Evolutionary conservation across 2,888 invertebrate species (phyloP), one percentile per base, ranked within the genome.

Genomic region (Zaprionus lineosus): DNA sequence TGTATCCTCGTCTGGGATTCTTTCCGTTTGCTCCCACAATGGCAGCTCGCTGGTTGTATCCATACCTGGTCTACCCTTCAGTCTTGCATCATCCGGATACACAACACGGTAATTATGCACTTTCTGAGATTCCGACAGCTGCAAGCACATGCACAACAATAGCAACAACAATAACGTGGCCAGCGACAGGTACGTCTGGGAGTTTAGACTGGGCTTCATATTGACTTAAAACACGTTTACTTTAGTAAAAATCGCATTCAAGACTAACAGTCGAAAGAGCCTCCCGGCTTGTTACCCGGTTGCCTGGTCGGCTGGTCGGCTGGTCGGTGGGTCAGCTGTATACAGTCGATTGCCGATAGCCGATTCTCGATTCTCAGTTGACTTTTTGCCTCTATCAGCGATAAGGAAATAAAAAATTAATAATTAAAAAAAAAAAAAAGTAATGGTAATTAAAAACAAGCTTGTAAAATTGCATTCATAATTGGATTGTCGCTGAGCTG

Each of bases 211-310:
- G n/a, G n/a, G n/a, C n/a, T n/a, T n/a, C n/a, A 26, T 34, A 62
- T 26, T 19, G 33, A 18, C 16, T 40, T 52, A 18, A 58, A 64
- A 77, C 65, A 84, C 86, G 82, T 78, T 73, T 52, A 69, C 78
- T 51, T 67, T 24, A 18, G 12, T 43, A 75, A 58, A 55, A 62
- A 48, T 48, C 66, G 36, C 26, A 12, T 56, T 64, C 18, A 48
- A 65, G 71, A 72, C 86, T 79, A 58, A 64, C 28, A 41, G 3
- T 28, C 11, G 36, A 37, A 9, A 24, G 12, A 36, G 31, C 37
- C 29, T 24, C 53, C 24, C 24, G 31, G 8, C 11, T 16, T 24
- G 43, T 40, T 34, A 33, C n/a, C 34, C 28, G 16, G 48, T 29
- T 28, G 43, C 1, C 15, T 19, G 40, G 14, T 33, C 8, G 12